Percentiles rank a stretch among this genome's conserved stretches.
These are phyloP conservation scores for Mythimna pallens DNA, from an alignment of 2,888 invertebrate species.

Conservation along the genomic window DNA sequence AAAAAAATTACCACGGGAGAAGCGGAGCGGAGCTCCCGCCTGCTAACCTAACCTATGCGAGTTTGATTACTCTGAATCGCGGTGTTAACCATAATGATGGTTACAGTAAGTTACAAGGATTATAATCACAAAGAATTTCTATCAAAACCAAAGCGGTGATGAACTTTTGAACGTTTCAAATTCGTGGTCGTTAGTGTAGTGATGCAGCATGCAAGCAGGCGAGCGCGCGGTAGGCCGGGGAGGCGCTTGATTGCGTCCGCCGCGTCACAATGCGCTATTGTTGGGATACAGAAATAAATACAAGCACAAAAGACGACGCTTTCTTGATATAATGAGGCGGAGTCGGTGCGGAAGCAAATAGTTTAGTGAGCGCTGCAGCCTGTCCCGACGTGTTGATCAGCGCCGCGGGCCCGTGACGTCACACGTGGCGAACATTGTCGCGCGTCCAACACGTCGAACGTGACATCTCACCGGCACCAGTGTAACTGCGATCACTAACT, in stretches of 20 bases:
- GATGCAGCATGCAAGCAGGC: background rate
- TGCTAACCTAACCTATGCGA: too few species aligned
- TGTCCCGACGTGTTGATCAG: slow-evolving; percentile 9
- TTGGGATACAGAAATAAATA: slow-evolving; percentile 62
- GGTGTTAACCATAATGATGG: too few species aligned
- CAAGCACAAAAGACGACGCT: slow-evolving; percentile 62
- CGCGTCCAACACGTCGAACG: background rate
- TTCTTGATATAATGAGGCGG: slow-evolving; percentile 60
- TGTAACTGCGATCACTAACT: background rate
- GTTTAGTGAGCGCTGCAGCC: slow-evolving; percentile 44
- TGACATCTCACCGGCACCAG: background rate
- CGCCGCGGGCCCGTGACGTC: slow-evolving; percentile 12
- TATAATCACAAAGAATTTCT: background rate
- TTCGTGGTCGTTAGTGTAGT: background rate
- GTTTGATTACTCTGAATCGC: too few species aligned
- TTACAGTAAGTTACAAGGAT: too few species aligned
- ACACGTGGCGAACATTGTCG: background rate
- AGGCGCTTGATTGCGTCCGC: slow-evolving; percentile 60
- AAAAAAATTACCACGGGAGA: too few species aligned
- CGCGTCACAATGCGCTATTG: slow-evolving; percentile 68
- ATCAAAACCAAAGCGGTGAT: background rate
- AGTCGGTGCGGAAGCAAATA: slow-evolving; percentile 52
- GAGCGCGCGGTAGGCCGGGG: background rate
- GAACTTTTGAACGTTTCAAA: background rate
- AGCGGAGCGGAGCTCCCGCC: too few species aligned